These are phyloP conservation scores for Phasianus colchicus DNA, from an alignment of 2,113 vertebrate species.

Conservation along the genomic window DNA sequence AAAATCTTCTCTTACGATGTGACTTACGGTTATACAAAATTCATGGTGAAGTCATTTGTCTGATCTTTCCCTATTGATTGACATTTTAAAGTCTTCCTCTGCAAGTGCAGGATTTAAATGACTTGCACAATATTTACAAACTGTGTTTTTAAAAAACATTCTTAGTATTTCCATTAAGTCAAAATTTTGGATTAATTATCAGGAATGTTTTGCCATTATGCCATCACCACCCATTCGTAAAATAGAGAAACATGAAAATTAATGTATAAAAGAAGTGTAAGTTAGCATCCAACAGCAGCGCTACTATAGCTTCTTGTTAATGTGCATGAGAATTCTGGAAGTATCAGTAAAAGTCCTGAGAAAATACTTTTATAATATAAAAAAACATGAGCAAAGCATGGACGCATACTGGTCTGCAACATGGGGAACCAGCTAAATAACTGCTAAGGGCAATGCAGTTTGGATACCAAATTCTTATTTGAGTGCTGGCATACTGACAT, in stretches of 20 bases:
- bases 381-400: neutral
- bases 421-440: neutral
- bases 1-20: neutral
- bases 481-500: neutral
- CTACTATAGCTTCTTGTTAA: neutral
- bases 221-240: neutral
- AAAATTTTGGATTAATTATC: neutral
- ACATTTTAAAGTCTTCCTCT: neutral
- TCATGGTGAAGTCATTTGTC: neutral
- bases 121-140: neutral
- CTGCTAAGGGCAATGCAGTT: neutral
- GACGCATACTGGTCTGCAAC: neutral
- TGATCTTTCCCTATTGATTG: neutral
- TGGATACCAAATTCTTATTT: neutral
- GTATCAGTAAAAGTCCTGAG: neutral
- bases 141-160: neutral
- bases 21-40: neutral
- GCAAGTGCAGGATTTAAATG: neutral
- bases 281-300: neutral
- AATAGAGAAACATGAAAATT: neutral
- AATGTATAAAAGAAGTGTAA: neutral
- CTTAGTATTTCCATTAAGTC: neutral
- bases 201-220: neutral
- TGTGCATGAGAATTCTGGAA: neutral
- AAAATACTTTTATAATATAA: neutral